Conservation (phyloP, 2,113 vertebrate genomes). For the Ahaetulla prasina region DNA sequence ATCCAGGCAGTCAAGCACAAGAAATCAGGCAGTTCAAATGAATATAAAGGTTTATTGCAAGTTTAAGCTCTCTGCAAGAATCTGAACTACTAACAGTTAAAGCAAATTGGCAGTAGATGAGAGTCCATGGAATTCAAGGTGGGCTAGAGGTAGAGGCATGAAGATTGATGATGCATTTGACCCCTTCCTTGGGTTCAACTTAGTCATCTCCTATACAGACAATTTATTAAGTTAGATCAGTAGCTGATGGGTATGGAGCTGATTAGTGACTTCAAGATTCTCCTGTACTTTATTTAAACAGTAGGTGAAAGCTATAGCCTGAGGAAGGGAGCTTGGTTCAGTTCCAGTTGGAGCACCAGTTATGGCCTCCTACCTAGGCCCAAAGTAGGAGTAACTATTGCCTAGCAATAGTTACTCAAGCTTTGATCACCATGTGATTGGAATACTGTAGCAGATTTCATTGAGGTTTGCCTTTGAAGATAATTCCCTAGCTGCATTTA, state of each 20-base stretch:
- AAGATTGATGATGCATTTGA: not conserved
- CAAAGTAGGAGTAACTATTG: not conserved
- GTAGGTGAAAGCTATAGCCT: not conserved
- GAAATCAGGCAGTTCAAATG: not conserved
- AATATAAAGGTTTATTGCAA: not conserved
- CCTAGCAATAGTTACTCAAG: not conserved
- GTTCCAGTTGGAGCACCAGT: not conserved
- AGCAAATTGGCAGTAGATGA: not conserved
- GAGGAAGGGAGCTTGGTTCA: not conserved
- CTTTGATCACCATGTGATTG: not conserved
- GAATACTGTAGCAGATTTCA: not conserved
- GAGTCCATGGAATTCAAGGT: not conserved
- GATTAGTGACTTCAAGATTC: not conserved
- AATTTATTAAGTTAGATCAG: not conserved
- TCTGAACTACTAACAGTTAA: not conserved
- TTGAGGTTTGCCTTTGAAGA: not conserved
- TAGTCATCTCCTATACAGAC: not conserved
- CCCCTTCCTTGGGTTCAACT: not conserved
- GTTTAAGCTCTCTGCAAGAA: not conserved
- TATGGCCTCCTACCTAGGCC: not conserved
- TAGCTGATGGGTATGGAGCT: not conserved
- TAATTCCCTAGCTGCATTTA: not conserved
- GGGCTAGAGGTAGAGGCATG: not conserved
- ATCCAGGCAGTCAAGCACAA: not conserved
- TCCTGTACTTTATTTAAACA: not conserved